Evolutionary conservation across 2,888 invertebrate genomes (phyloP).

Genomic region (Physocephala rufipes): DNA sequence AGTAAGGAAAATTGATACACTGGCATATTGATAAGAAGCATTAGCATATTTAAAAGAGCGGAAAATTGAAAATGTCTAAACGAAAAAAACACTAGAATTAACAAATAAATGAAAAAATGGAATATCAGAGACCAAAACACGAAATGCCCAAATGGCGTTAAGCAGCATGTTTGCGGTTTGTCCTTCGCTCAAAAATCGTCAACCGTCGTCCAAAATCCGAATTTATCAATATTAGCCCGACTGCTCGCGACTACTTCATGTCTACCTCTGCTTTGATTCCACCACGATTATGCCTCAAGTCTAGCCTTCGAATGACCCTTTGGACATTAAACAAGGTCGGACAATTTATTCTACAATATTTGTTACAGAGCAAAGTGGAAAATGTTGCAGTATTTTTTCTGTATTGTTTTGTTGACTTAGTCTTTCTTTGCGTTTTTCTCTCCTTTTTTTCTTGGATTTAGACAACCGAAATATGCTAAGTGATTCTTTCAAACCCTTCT

Average conservation of each 20-base stretch:
- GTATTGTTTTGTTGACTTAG: not conserved
- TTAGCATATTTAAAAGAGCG: constrained; percentile 9
- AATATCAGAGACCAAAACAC: not conserved
- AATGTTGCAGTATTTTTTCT: constrained; percentile 19
- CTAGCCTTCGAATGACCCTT: constrained; percentile 11
- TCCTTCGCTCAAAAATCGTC: constrained; percentile 21
- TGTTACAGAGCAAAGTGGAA: constrained; percentile 25
- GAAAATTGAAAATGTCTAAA: not conserved
- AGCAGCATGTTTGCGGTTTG: not conserved
- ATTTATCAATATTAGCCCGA: constrained; percentile 60
- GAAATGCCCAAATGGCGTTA: not conserved
- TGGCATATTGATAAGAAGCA: not conserved
- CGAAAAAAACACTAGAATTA: not conserved
- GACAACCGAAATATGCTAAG: constrained; percentile 34
- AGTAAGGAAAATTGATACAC: not conserved
- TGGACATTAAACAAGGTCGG: constrained; percentile 27
- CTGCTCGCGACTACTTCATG: constrained; percentile 20
- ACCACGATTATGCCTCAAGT: not conserved
- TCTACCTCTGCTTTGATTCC: not conserved
- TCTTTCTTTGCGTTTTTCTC: constrained; percentile 5
- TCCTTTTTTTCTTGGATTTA: not conserved
- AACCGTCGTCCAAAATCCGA: constrained; percentile 39
- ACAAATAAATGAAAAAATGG: not conserved
- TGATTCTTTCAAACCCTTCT: constrained; percentile 19
- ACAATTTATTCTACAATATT: constrained; percentile 5